A percentile compares a stretch with the other conserved stretches of the same genome.
These are phyloP conservation scores for Bombus affinis DNA, from an alignment of 1,140 invertebrate genomes.

Conservation along the genomic window DNA sequence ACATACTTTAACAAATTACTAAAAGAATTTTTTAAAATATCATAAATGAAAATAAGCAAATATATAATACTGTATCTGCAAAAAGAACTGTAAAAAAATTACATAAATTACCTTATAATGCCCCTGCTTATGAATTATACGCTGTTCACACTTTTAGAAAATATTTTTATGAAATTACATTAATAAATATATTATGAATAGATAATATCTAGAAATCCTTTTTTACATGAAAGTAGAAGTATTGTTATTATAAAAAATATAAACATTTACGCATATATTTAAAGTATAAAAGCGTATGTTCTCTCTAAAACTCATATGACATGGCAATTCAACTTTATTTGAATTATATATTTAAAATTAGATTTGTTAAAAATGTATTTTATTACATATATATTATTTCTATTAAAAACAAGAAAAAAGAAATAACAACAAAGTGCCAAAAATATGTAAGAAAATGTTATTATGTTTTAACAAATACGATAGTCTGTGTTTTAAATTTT, in stretches of 20 bases:
- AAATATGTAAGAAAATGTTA: slow-evolving; percentile 17
- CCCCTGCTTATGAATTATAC: slow-evolving; percentile 11
- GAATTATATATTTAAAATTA: slow-evolving; percentile 15
- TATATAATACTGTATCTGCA: slow-evolving; percentile 9
- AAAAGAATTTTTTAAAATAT: background rate
- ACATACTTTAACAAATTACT: slow-evolving; percentile 1
- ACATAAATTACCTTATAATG: slow-evolving; percentile 38
- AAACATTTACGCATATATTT: slow-evolving; percentile 23
- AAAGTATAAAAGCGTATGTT: slow-evolving; percentile 23
- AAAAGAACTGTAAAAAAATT: slow-evolving; percentile 3
- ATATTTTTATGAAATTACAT: slow-evolving; percentile 17
- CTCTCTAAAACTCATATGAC: background rate
- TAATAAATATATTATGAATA: slow-evolving; percentile 17
- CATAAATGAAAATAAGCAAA: background rate
- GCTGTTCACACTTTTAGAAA: background rate
- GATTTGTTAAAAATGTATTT: background rate
- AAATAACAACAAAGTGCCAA: background rate
- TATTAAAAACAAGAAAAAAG: background rate
- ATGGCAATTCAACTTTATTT: slow-evolving; percentile 26
- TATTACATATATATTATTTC: background rate
- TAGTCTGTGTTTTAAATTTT: background rate
- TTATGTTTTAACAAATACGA: background rate
- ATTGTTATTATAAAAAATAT: slow-evolving; percentile 31
- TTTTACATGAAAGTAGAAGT: slow-evolving; percentile 19
- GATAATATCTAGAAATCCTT: slow-evolving; percentile 12